Evolutionary conservation across 2,113 vertebrate genomes (phyloP).

Genomic region (Camelus dromedarius): DNA sequence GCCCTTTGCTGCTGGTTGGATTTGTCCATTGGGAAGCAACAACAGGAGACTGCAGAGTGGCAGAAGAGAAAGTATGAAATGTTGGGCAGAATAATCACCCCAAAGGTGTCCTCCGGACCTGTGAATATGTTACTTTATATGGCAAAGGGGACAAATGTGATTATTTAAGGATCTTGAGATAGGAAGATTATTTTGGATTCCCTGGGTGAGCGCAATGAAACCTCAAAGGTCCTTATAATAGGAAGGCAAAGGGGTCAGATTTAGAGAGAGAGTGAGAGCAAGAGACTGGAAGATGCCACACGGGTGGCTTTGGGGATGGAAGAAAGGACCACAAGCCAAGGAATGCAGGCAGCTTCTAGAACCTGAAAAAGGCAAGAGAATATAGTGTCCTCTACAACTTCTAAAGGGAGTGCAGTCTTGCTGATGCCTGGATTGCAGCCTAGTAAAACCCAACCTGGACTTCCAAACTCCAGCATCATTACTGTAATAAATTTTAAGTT

Average conservation of each 20-base stretch:
- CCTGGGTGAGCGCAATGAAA: background rate
- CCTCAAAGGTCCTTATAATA: background rate
- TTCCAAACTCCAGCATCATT: background rate
- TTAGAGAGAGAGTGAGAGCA: background rate
- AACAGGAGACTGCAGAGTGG: background rate
- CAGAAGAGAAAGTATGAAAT: background rate
- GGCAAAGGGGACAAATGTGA: background rate
- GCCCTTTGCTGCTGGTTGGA: background rate
- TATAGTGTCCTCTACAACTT: background rate
- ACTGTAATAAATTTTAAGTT: background rate
- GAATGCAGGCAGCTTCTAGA: background rate
- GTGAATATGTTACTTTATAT: background rate
- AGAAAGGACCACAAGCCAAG: background rate
- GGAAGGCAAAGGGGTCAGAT: background rate
- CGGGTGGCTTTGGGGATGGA: background rate
- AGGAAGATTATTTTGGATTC: background rate
- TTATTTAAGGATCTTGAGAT: background rate
- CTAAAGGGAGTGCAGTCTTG: background rate
- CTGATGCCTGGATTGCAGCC: background rate
- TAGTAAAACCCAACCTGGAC: background rate
- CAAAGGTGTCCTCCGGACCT: background rate
- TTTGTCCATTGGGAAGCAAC: background rate
- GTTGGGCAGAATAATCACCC: background rate
- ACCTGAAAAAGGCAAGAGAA: background rate
- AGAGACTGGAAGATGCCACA: background rate